A percentile compares a stretch with the other conserved stretches of the same genome.
These are phyloP conservation scores for Pelodiscus sinensis DNA, from an alignment of 2,113 vertebrate genomes.

Conservation along the genomic window DNA sequence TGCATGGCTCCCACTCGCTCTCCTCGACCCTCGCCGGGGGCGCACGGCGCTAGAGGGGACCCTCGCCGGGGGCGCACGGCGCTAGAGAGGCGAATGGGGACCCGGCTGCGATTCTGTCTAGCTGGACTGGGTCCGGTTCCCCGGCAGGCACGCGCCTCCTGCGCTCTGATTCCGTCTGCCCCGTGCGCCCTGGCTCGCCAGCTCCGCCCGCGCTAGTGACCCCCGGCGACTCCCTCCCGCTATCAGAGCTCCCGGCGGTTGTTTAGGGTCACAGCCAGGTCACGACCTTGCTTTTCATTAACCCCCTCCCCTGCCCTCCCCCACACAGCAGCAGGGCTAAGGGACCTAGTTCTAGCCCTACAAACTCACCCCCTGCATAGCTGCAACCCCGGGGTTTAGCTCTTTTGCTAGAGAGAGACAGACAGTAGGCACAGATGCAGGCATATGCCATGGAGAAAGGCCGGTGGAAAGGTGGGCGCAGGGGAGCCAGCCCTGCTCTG, in stretches of 20 bases:
- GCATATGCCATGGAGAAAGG: not conserved
- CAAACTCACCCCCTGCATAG: no score
- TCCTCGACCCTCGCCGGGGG: no score
- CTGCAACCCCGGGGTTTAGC: not conserved
- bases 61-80: no score
- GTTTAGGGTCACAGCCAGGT: not conserved
- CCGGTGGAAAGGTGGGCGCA: accelerated
- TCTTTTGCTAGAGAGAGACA: not conserved
- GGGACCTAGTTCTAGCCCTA: no score
- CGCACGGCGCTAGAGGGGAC: not conserved
- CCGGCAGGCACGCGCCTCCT: not conserved
- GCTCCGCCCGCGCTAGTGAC: not conserved
- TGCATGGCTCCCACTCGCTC: not conserved
- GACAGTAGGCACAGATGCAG: accelerated
- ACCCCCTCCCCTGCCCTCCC: no score
- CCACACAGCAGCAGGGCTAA: not conserved
- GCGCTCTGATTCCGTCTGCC: not conserved
- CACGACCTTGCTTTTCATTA: not conserved
- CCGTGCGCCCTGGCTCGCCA: not conserved
- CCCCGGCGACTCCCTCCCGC: not conserved
- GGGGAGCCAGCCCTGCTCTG: not conserved
- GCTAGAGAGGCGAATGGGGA: no score
- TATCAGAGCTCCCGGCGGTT: not conserved
- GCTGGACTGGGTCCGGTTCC: no score
- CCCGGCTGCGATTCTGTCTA: no score